Evolutionary conservation across 2,113 vertebrate species (phyloP).

Genomic region (Phrynocephalus versicolor): DNA sequence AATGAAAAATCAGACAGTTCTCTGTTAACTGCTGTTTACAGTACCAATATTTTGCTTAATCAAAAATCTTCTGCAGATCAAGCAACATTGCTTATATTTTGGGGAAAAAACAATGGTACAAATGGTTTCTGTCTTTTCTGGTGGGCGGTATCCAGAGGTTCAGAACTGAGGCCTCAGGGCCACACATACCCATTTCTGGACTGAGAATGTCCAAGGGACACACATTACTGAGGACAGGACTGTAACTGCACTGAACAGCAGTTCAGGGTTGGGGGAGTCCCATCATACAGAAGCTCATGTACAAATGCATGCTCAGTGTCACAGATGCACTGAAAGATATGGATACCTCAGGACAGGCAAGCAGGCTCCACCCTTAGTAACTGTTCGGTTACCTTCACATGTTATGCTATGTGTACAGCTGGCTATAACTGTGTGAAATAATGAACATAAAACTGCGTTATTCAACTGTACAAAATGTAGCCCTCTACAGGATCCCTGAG

Average conservation of each 20-base stretch:
- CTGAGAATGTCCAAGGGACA: too few relatives aligned
- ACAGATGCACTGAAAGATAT: background rate
- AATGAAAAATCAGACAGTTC: slow-evolving; percentile 37
- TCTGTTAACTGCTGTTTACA: background rate
- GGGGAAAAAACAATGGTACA: background rate
- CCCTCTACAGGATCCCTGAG: background rate
- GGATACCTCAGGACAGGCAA: background rate
- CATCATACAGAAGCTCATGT: background rate
- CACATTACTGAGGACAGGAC: background rate
- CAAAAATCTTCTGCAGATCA: fast-evolving
- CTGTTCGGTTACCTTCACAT: background rate
- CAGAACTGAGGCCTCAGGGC: too few relatives aligned
- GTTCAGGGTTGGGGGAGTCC: background rate
- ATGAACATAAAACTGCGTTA: background rate
- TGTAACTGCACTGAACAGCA: too few relatives aligned
- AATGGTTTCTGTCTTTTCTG: background rate
- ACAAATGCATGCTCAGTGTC: too few relatives aligned
- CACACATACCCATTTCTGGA: too few relatives aligned
- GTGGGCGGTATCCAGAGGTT: too few relatives aligned
- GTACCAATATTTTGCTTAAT: background rate
- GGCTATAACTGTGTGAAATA: background rate
- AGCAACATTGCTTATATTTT: background rate
- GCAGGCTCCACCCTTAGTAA: too few relatives aligned
- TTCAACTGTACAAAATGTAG: background rate
- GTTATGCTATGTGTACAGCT: background rate